Evolutionary conservation across 92 coral and sea anemone species (phyloP), one percentile per base, ranked within the genome.

Genomic region (Desmophyllum pertusum): DNA sequence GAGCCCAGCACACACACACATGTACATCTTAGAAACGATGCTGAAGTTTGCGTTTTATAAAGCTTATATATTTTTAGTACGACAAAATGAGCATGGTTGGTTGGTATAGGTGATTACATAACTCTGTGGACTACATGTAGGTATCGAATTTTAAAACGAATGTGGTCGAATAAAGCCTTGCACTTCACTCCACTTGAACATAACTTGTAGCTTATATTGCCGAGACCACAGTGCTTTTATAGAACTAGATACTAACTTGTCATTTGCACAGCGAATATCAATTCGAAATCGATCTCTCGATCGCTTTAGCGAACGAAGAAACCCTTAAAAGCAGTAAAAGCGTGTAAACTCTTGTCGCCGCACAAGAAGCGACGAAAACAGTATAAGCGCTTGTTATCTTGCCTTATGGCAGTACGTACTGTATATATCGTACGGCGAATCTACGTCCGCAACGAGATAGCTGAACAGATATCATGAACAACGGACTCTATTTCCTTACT

Each of bases 211-310:
- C 38, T 41, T 23, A 35, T 62, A 62, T 25, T 30, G 50, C 36
- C 25, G 30, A 67, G 45, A 38, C 25, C 73, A 67, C 45, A 37
- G 73, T 14, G n/a, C 73, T 6, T 18, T 4, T n/a, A n/a, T n/a
- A 15, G 18, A 15, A 43, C 33, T 33, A 40, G 46, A 61, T 29
- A 77, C 6, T 23, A 27, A 51, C 83, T 63, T 78, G 72, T 43
- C 72, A 61, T 5, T n/a, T 29, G 40, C 40, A 66, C 25, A 18
- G 62, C 40, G 40, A 73, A 42, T n/a, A 73, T 73, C 29, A 73
- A 73, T 31, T 73, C 38, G 57, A 73, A 73, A 73, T 73, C 81
- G 46, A 39, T 63, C 57, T 64, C 33, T 41, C 35, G 27, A 64
- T 62, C 57, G 73, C 46, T 42, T 39, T 78, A 25, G 41, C 46